Evolutionary conservation across 1,140 invertebrate species (phyloP).

Genomic region (Chironomus tepperi): DNA sequence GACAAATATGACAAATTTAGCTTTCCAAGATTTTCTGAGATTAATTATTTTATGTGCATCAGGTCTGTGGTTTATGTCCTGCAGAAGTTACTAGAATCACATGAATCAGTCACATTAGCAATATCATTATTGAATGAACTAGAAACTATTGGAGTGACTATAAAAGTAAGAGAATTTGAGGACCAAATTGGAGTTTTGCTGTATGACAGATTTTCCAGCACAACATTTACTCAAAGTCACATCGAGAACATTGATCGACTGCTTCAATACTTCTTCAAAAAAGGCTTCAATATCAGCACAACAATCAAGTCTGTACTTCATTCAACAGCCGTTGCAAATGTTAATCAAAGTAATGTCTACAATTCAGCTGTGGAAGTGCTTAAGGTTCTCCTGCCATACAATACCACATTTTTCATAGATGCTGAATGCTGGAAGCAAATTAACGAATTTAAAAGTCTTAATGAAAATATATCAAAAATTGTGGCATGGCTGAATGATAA

Average conservation of each 20-base stretch:
- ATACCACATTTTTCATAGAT: neutral
- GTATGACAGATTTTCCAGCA: neutral
- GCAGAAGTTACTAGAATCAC: neutral
- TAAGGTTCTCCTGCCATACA: neutral
- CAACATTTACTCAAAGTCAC: neutral
- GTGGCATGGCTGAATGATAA: neutral
- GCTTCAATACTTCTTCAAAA: neutral
- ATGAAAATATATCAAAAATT: neutral
- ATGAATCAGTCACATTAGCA: neutral
- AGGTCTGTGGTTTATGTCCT: neutral
- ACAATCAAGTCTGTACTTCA: neutral
- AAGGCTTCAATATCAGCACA: neutral
- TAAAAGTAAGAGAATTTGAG: neutral
- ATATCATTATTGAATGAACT: neutral
- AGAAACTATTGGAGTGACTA: neutral
- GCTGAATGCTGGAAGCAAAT: neutral
- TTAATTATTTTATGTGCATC: neutral
- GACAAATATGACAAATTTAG: slow-evolving; percentile 11
- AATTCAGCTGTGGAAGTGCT: neutral
- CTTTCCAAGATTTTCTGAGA: neutral
- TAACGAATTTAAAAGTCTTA: neutral
- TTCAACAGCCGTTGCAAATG: neutral
- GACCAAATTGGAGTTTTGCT: neutral
- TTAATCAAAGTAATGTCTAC: neutral
- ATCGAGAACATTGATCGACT: neutral